Evolutionary conservation across 2,888 invertebrate genomes (phyloP), one percentile per base, ranked within the genome.

Genomic region (Limnephilus rhombicus): DNA sequence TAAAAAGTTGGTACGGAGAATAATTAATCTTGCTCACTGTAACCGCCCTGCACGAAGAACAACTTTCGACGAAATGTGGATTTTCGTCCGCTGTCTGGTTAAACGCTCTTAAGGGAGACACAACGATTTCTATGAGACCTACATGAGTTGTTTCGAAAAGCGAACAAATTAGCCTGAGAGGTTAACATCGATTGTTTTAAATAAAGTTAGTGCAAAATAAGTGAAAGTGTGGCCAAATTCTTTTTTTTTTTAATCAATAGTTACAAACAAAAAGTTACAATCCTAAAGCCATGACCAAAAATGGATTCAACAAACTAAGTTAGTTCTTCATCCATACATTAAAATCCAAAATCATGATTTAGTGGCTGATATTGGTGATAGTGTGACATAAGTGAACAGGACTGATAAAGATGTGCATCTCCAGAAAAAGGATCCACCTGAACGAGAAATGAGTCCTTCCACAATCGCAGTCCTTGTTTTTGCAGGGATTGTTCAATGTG

Each of bases 401-500:
- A n/a, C 83, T 37, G 83, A 41, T 41, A 83, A 86, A 29, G 86
- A 86, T 86, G 49, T 49, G 86, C 29, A 86, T 86, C 86, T 18
- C 37, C 41, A 86, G 86, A 86, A 86, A 31, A 88, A 68, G 81
- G 81, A 90, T 81, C 80, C 80, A 24, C 89, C 85, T 68, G 81
- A 83, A 89, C 86, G 89, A 92, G 89, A 91, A 85, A 92, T 92
- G 92, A 85, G 24, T 85, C 83, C 68, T 68, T 85, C 89, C 31
- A 34, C 89, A 24, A 34, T 45, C 15, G 29, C 68, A n/a, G n/a
- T 92, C 92, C 94, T 94, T 53, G 91, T 88, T n/a, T 93, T 95
- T 92, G 86, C 94, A 94, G 93, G 94, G 68, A 92, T 94, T 92
- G 93, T 94, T 92, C 94, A 94, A 91, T 95, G 95, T 89, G 95